Evolutionary conservation across 1,140 invertebrate genomes (phyloP), one percentile per base, ranked within the genome.

Genomic region (Pseudomyrmex cubaensis): DNA sequence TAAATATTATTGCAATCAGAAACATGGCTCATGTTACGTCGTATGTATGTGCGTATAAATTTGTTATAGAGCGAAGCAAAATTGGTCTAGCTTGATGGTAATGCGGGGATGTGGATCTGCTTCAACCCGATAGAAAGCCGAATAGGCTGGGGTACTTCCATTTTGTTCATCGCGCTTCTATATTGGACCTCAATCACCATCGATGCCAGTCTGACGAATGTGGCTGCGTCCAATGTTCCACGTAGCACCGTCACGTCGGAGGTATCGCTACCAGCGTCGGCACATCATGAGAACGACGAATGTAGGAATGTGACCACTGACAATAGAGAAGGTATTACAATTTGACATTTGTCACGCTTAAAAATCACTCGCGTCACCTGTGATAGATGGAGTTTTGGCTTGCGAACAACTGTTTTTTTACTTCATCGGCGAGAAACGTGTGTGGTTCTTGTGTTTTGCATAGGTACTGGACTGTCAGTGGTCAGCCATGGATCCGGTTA

Each of bases 101-200:
- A 94, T 94, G 93, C 93, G 92, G 93, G 93, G 92, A 94, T 94
- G 93, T 94, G 93, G 93, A 94, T 94, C 91, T 90, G 93, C 82
- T 91, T 91, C 84, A 84, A 92, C 88, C 84, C 86, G 88, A 89
- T 91, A 93, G 90, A 89, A 92, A 90, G 92, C 92, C 93, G 90
- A 91, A 89, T 91, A 85, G 93, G 91, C 93, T 92, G 90, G 83
- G 89, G 89, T 84, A 89, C 90, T 90, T 91, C 89, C 80, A 88
- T 92, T 87, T 89, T 92, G 67, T 92, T 92, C 76, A 66, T 93
- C 63, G 70, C 90, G 67, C 89, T 94, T 44, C 82, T 93, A 70
- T 92, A 88, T 87, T 92, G 83, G 83, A 92, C 88, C 85, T 89
- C 87, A 61, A 87, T 91, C 13, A 87, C 87, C 76, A 91, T 90